These are phyloP conservation scores for Deroplatys truncata DNA, from an alignment of 2,888 invertebrate genomes.

Conservation along the genomic window DNA sequence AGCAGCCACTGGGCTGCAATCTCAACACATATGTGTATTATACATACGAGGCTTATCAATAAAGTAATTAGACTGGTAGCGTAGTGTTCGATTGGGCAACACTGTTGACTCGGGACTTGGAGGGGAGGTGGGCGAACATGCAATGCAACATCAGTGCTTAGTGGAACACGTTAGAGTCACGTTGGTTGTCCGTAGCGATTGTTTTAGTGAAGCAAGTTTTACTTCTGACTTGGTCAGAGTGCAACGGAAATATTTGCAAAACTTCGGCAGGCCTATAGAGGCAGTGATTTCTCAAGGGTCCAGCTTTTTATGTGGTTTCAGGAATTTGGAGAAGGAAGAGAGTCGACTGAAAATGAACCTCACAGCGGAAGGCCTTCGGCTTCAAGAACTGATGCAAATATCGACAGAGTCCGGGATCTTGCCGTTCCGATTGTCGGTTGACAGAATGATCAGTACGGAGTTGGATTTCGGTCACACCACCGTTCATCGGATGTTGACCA, in stretches of 20 bases:
- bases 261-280: constrained; percentile 30
- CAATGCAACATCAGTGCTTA: fast-evolving
- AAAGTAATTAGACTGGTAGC: no score
- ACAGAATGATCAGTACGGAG: not conserved
- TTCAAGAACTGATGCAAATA: constrained; percentile 32
- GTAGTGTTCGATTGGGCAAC: no score
- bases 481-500: not conserved
- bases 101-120: no score
- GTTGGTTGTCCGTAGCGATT: no score
- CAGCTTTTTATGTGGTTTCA: constrained; percentile 27
- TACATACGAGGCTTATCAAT: no score
- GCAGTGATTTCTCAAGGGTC: constrained; percentile 13
- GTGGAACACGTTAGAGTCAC: no score
- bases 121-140: no score
- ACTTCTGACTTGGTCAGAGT: constrained; percentile 20
- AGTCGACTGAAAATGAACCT: constrained; percentile 6
- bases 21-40: no score
- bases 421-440: constrained; percentile 29
- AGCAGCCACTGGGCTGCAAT: no score
- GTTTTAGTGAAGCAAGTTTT: not conserved
- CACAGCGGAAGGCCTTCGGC: constrained; percentile 26
- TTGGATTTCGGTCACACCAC: constrained; percentile 1
- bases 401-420: constrained; percentile 31
- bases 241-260: constrained; percentile 30
- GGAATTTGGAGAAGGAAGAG: constrained; percentile 21